Evolutionary conservation across 2,113 vertebrate genomes (phyloP), one percentile per base, ranked within the genome.

Genomic region (Harpagus bidentatus): DNA sequence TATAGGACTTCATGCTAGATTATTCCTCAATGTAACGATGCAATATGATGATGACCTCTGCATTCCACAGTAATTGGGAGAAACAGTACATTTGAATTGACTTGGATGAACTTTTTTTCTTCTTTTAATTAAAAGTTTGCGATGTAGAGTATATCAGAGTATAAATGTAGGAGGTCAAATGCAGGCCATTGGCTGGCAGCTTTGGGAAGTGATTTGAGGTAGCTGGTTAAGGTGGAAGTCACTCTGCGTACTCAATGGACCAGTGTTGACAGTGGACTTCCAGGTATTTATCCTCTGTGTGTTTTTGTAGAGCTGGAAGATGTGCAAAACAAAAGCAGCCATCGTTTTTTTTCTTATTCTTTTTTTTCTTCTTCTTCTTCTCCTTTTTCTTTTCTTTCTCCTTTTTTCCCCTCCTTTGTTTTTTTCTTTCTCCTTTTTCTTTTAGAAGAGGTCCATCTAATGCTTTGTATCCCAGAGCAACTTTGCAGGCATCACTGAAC

Each of bases 121-220:
- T 83, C 36, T 93, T 91, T 96, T 97, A 97, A 97, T 97, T 97
- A 96, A 94, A 96, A 95, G 52, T 97, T 96, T 85, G 59, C 78
- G 48, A 62, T 65, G 11, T 40, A 70, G 61, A 74, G 45, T 91
- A 12, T 82, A 86, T 86, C 17, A 7, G 38, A 91, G 29, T 88
- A 85, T 74, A 92, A 62, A 85, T 45, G 31, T 20, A 45, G 79
- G 66, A 84, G 82, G 74, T 96, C 77, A 92, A 7, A 72, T 85
- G 63, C 48, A 87, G 77, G 80, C 79, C 1, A 2, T 65, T 77
- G 83, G 77, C 58, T 89, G 52, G 52, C 62, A 56, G 74, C 90
- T 94, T 70, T 74, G 53, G 63, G 47, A 83, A 72, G 66, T 21
- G 56, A 34, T 78, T 71, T 78, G 95, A 85, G 62, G 74, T 81